phyloP scores from a whole-genome alignment of 2,888 invertebrate species.

The Oegoconia quadripuncta region DNA sequence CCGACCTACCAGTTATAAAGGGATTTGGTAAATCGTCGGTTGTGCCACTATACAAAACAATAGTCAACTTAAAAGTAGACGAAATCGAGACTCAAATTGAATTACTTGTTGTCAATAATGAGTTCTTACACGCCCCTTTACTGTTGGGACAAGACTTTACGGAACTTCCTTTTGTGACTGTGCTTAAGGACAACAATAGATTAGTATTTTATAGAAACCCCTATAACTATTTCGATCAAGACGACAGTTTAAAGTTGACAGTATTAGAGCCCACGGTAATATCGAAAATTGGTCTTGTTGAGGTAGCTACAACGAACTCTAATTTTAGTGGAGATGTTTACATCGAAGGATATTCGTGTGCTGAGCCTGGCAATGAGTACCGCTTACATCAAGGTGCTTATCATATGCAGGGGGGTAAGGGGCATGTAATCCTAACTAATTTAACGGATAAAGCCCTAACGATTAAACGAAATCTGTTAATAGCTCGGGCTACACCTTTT shows the following conservation, averaged over 20 bases:
- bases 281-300: conserved; percentile 3
- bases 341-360: conserved; percentile 13
- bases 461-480: not conserved
- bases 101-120: conserved; percentile 10
- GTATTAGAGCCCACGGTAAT: not conserved
- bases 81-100: conserved; percentile 10
- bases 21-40: conserved; percentile 19
- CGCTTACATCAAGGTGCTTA: conserved; percentile 16
- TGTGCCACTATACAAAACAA: conserved; percentile 13
- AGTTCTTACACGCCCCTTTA: conserved; percentile 7
- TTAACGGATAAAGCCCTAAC: not conserved
- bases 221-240: not conserved
- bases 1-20: conserved; percentile 13
- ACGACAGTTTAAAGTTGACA: not conserved
- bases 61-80: conserved; percentile 13
- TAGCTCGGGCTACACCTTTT: conserved; percentile 3
- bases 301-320: conserved; percentile 3
- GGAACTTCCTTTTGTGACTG: conserved; percentile 9
- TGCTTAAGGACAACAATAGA: conserved; percentile 12
- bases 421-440: conserved; percentile 10
- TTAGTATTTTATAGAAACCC: conserved; percentile 19
- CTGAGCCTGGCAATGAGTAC: conserved; percentile 16
- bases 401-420: conserved; percentile 10
- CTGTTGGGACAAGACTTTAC: conserved; percentile 18
- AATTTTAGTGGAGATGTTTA: conserved; percentile 17